Conservation (phyloP, 2,113 vertebrate species). For the Tragelaphus scriptus region DNA sequence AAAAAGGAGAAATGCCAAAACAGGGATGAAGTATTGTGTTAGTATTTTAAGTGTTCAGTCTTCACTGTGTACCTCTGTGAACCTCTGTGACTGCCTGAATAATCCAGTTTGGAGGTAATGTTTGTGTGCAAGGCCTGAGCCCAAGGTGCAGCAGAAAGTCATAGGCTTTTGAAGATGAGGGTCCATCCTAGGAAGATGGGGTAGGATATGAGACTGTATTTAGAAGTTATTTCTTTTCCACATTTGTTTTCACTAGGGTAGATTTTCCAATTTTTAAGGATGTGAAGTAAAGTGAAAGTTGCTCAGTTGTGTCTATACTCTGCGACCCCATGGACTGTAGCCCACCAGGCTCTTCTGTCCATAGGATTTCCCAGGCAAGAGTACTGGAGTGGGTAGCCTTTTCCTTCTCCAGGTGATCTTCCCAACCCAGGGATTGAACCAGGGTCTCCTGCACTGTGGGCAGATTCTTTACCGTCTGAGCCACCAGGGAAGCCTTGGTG, state of each 20-base stretch:
- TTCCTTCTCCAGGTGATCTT: background rate
- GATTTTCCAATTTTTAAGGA: background rate
- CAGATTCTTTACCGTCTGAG: background rate
- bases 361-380: background rate
- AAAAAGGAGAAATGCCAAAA: background rate
- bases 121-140: background rate
- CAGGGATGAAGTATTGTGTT: background rate
- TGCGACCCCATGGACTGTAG: background rate
- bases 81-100: background rate
- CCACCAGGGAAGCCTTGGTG: background rate
- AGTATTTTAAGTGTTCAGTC: background rate
- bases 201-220: background rate
- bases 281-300: background rate
- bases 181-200: background rate
- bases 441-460: background rate
- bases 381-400: background rate
- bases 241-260: background rate
- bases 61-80: background rate
- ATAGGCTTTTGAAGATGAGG: background rate
- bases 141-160: background rate
- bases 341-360: background rate
- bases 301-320: background rate
- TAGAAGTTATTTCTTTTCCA: slow-evolving; percentile 6
- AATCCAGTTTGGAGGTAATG: background rate
- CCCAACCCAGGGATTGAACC: background rate